Evolutionary conservation across 2,797 vertebrate genomes (phyloP).

Genomic region (Notolepis coatsorum): DNA sequence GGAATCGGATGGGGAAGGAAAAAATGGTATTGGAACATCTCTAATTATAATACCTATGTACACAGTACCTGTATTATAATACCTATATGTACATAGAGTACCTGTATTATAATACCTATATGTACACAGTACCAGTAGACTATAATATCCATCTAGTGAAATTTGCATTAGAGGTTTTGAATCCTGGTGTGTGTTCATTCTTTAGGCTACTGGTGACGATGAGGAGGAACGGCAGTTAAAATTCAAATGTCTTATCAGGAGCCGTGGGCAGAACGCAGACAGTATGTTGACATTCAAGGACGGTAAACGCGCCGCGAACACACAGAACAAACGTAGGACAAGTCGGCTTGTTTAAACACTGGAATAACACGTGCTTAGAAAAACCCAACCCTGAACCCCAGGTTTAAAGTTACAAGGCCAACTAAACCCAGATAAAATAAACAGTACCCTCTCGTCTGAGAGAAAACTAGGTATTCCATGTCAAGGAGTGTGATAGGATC

Average conservation of each 20-base stretch:
- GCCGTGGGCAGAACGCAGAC: neutral
- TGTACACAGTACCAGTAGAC: neutral
- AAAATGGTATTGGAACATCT: too few relatives aligned
- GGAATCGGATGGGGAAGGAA: too few relatives aligned
- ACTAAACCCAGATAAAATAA: conserved; percentile 15
- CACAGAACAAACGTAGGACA: too few relatives aligned
- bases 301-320: conserved; percentile 26
- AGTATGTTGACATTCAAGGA: conserved; percentile 20
- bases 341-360: too few relatives aligned
- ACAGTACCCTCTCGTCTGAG: neutral
- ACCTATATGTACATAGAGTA: too few relatives aligned
- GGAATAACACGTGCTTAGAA: conserved; percentile 20
- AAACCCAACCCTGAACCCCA: conserved; percentile 20
- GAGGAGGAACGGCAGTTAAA: conserved; percentile 1
- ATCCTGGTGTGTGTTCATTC: neutral
- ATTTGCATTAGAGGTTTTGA: conserved; percentile 12
- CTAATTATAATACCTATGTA: too few relatives aligned
- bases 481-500: conserved; percentile 9
- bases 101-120: too few relatives aligned
- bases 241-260: conserved; percentile 27
- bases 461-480: conserved; percentile 8
- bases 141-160: neutral
- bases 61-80: too few relatives aligned
- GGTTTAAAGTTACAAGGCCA: neutral
- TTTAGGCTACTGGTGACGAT: neutral